Evolutionary conservation across 2,797 vertebrate genomes (phyloP), one percentile per base, ranked within the genome.

Genomic region (Platyrinchus mystaceus): DNA sequence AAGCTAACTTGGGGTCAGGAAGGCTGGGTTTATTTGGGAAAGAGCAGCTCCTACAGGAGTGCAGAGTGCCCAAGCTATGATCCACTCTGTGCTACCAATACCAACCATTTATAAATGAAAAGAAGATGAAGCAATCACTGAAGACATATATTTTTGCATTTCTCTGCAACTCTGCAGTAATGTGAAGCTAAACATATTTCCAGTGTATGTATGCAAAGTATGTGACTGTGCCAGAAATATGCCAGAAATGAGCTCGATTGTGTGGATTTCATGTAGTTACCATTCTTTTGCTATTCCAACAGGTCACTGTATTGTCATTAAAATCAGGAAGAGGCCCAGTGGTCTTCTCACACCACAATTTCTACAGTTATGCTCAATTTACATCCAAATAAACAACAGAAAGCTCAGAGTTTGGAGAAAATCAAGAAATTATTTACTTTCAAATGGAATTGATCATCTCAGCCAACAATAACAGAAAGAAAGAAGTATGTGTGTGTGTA

Each of bases 401-500:
- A 84, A 88, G 5, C 37, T 75, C 46, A 69, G 56, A 74, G 12
- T 78, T 81, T 73, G 23, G n/a, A 71, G 58, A 77, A 67, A 90
- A 77, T 56, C 44, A 91, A 56, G 47, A 83, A 63, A 71, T 30
- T 2, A 56, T 94, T 93, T 90, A 10, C 30, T 77, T 93, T 87
- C 46, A 90, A 67, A 26, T 53, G 18, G 20, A 87, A 69, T 67
- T n/a, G 26, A 75, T 39, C 14, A 87, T 10, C 36, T 68, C 32
- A 73, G 76, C 88, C 92, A 93, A 90, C 28, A 96, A 82, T 37
- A 91, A 81, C 59, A 94, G 78, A 94, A 88, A 85, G 27, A 86
- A 77, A 69, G 12, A 70, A 78, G 52, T 56, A 17, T 37, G 2
- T 60, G 10, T 50, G 16, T 30, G 2, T 55, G 6, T 24, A 19